These are phyloP conservation scores for Andrena fulva DNA, from an alignment of 2,888 invertebrate species.

Conservation along the genomic window DNA sequence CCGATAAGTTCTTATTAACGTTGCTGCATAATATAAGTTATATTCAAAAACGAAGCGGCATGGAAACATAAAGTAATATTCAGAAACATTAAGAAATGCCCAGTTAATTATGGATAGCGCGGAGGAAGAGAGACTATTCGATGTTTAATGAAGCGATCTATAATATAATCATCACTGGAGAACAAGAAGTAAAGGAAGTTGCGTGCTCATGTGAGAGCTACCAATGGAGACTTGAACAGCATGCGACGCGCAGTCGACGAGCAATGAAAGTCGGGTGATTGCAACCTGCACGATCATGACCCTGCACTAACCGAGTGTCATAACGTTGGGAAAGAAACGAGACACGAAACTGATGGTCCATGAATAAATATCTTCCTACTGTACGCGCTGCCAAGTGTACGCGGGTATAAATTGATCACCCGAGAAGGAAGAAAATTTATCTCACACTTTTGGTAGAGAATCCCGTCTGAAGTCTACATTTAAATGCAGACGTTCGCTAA, in stretches of 20 bases:
- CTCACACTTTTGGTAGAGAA: no score
- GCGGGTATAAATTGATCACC: constrained; percentile 36
- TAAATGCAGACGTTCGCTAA: background rate
- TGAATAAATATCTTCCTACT: constrained; percentile 52
- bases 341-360: constrained; percentile 51
- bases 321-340: constrained; percentile 43
- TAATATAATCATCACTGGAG: background rate
- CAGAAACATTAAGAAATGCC: background rate
- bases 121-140: background rate
- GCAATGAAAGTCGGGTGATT: constrained; percentile 31
- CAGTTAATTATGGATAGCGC: background rate
- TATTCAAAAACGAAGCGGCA: background rate
- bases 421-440: constrained; percentile 18
- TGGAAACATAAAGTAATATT: background rate
- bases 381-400: constrained; percentile 17
- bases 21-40: no score
- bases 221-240: constrained; percentile 29
- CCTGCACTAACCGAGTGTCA: constrained; percentile 52
- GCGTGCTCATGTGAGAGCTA: background rate
- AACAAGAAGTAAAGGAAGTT: background rate
- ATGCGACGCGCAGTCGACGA: constrained; percentile 12
- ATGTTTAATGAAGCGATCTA: constrained; percentile 1
- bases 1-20: no score
- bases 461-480: no score
- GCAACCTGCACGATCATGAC: constrained; percentile 52